Conservation (phyloP, 2,797 vertebrate species). For the Argya squamiceps region DNA sequence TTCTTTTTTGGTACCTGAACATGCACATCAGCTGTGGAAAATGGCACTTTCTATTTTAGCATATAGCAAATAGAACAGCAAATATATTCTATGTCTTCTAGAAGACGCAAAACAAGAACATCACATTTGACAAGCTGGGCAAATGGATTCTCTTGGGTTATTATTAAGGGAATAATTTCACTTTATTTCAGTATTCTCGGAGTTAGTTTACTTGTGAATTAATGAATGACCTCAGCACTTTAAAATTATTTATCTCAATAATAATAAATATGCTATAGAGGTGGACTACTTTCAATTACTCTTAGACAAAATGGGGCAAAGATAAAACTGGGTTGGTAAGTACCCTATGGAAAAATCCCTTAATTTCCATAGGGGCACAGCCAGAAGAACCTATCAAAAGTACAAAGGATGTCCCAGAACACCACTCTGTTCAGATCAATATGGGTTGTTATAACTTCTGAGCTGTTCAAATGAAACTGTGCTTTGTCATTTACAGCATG, state of each 20-base stretch:
- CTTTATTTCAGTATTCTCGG: neutral
- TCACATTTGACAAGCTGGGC: neutral
- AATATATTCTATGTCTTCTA: neutral
- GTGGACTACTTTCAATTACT: neutral
- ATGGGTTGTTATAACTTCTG: neutral
- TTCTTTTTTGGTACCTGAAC: neutral
- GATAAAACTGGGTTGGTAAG: neutral
- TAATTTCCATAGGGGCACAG: neutral
- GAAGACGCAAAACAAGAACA: neutral
- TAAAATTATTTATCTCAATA: neutral
- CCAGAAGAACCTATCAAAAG: neutral
- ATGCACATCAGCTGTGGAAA: neutral
- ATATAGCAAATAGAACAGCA: neutral
- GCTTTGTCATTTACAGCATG: neutral
- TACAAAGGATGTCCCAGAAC: neutral
- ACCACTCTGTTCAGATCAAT: neutral
- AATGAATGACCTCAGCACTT: neutral
- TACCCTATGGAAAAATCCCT: neutral
- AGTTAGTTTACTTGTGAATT: neutral
- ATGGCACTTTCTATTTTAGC: neutral
- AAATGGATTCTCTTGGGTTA: neutral
- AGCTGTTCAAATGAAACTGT: neutral
- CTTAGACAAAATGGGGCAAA: neutral
- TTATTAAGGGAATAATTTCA: neutral
- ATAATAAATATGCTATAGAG: fast-evolving